Conservation (phyloP, 2,113 vertebrate genomes). For the Panthera leo region DNA sequence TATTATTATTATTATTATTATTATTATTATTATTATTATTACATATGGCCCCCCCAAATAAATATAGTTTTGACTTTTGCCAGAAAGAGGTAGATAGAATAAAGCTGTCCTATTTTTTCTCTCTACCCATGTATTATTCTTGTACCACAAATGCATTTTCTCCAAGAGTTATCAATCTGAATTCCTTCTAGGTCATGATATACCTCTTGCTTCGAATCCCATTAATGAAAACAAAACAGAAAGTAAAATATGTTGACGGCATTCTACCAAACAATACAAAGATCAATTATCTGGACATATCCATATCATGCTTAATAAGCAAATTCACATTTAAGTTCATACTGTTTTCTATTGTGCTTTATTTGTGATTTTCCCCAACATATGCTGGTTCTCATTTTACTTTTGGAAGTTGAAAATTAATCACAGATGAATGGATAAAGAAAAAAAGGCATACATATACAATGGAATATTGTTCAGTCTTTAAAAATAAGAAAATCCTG, state of each 20-base stretch:
- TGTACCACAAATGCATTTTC: conserved; percentile 11
- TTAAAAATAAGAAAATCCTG: neutral
- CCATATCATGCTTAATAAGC: neutral
- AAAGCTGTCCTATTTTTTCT: neutral
- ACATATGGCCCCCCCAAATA: neutral
- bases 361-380: neutral
- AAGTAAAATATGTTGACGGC: neutral
- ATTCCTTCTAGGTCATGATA: neutral
- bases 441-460: neutral
- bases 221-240: neutral
- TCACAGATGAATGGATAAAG: neutral
- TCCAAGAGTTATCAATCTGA: neutral
- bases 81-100: neutral
- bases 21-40: neutral
- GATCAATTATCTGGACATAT: neutral
- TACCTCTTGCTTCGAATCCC: conserved; percentile 5
- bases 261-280: neutral
- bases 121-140: neutral
- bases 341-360: neutral
- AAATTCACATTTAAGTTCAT: neutral
- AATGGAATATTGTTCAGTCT: neutral
- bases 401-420: neutral
- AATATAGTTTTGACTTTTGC: neutral
- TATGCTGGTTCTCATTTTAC: neutral
- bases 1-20: neutral